These are phyloP conservation scores for Sarcophaga rosellei DNA, from an alignment of 2,888 invertebrate species.

Conservation along the genomic window DNA sequence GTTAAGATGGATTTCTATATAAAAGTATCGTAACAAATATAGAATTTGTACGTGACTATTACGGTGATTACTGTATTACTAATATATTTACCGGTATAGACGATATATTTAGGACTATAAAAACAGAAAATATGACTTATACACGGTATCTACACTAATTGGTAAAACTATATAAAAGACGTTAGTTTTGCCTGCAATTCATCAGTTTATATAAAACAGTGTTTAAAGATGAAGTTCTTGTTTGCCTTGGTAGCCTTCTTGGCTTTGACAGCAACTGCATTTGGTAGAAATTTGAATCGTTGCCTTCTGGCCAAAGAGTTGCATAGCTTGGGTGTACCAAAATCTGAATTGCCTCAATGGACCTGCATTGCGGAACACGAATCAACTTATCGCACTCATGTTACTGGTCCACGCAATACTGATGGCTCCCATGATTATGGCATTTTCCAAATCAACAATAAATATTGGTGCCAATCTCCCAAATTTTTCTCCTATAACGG, in stretches of 20 bases:
- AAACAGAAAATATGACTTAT: too few species aligned
- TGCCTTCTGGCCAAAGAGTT: constrained; percentile 75
- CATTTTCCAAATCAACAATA: constrained; percentile 75
- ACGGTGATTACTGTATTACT: too few species aligned
- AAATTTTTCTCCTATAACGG: constrained; percentile 73
- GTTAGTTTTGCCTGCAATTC: background rate
- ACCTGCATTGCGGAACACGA: constrained; percentile 75
- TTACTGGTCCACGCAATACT: constrained; percentile 80
- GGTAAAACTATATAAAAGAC: too few species aligned
- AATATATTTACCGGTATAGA: too few species aligned
- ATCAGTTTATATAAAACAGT: background rate
- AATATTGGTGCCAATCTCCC: constrained; percentile 75
- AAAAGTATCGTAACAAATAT: too few species aligned
- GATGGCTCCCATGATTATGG: constrained; percentile 81
- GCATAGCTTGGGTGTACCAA: constrained; percentile 73
- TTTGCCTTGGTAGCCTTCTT: constrained; percentile 24
- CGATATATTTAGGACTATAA: too few species aligned
- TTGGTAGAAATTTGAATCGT: constrained; percentile 71
- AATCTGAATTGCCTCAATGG: constrained; percentile 73
- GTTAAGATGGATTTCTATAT: too few species aligned
- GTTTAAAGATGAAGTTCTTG: constrained; percentile 48
- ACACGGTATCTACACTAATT: too few species aligned
- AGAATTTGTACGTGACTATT: too few species aligned
- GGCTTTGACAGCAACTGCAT: constrained; percentile 56
- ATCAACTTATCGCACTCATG: constrained; percentile 79